Base-by-base conservation (phyloP, 2,797 vertebrate species). In the Molossus molossus region DNA sequence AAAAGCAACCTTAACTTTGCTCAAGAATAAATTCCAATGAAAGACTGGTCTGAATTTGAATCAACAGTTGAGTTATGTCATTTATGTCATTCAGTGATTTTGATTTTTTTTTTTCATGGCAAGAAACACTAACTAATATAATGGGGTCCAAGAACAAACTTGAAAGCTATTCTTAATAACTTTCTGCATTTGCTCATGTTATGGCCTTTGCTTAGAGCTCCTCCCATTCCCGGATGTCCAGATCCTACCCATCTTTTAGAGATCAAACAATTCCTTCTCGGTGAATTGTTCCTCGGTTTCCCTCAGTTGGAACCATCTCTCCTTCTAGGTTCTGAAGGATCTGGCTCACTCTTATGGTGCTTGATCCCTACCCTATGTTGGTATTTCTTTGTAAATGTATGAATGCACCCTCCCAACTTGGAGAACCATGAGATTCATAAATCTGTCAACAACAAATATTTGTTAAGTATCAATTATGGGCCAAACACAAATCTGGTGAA, bases 1-100 rank as follows among this genome's bases (percentile, higher is more conserved):
- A 95, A 95, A 92, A 23, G 7, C 25, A 91, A 57, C 3, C 33
- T 65, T 64, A 85, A 67, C 65, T 90, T 94, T 93, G 13, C 9
- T 90, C 40, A 75, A 13, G 1, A 77, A 50, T 76, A 87, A 87
- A 55, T 45, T 67, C 9, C 33, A 69, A 48, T 40, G 75, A 76
- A 90, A 79, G 14, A 6, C 20, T 58, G 37, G 15, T 69, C 88
- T 92, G 60, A 14, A 92, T 60, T 67, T 92, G 45, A 77, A 77
- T 67, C 20, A 76, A 55, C 76, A 79, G 10, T n/a, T 92, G 13
- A 45, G 29, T 80, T 72, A 62, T 40, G 29, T 91, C 82, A 45
- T 64, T 18, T 33, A 5, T 88, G 48, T 29, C 20, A 25, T 67
- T 18, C 76, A 82, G 23, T 62, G 69, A 87, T 37, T 86, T 89